A percentile compares a stretch with the other conserved stretches of the same genome.
Evolutionary conservation across 53 echinoderm and acorn worm species (phyloP).

Genomic region (Temnopleurus reevesii): DNA sequence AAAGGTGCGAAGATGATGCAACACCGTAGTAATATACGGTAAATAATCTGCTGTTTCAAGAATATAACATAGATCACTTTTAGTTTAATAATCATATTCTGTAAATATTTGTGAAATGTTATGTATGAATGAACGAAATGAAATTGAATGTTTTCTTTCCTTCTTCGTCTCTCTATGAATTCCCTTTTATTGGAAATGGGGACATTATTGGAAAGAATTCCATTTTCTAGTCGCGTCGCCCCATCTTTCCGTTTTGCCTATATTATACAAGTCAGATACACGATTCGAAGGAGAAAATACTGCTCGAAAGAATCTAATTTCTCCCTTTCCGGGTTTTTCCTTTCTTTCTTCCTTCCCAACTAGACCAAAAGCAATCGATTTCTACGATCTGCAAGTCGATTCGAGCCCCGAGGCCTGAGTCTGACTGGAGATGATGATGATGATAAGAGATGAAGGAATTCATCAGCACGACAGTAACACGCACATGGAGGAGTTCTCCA

Average conservation of each 20-base stretch:
- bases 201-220: not conserved
- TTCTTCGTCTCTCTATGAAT: too few species aligned
- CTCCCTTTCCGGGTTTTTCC: not conserved
- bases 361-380: constrained; percentile 52
- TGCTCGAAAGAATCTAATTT: constrained; percentile 9
- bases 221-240: constrained; percentile 35
- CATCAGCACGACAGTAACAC: constrained; percentile 21
- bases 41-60: too few species aligned
- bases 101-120: too few species aligned
- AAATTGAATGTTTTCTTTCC: too few species aligned
- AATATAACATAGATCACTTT: too few species aligned
- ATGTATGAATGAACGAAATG: too few species aligned
- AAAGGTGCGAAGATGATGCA: too few species aligned
- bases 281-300: not conserved
- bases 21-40: too few species aligned
- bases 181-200: not conserved
- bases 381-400: constrained; percentile 32
- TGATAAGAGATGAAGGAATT: constrained; percentile 19
- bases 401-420: constrained; percentile 26
- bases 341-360: constrained; percentile 6
- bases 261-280: constrained; percentile 29
- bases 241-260: constrained; percentile 22
- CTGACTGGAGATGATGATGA: not conserved
- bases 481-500: constrained; percentile 34
- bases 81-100: too few species aligned